These are phyloP conservation scores for Rosalia funebris DNA, from an alignment of 2,888 invertebrate species.

Conservation along the genomic window DNA sequence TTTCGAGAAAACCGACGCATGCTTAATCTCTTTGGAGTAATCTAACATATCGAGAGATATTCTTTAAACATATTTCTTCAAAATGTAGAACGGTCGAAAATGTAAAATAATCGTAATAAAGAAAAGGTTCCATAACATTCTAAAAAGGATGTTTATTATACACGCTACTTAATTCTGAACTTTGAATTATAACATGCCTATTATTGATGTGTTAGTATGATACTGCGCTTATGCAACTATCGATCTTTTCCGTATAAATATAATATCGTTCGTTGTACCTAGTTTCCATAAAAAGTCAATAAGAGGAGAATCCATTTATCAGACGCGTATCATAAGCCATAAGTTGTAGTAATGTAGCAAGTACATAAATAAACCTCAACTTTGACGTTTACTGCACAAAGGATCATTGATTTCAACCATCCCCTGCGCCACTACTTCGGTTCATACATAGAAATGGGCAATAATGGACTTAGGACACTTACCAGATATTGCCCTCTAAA, in stretches of 20 bases:
- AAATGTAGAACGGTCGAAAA: too few species aligned
- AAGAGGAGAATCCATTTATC: constrained; percentile 23
- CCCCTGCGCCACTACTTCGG: constrained; percentile 32
- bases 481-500: constrained; percentile 36
- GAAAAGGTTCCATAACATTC: too few species aligned
- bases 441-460: constrained; percentile 45
- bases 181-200: too few species aligned
- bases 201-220: too few species aligned
- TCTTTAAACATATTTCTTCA: too few species aligned
- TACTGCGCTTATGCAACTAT: too few species aligned
- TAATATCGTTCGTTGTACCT: background rate
- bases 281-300: constrained; percentile 13
- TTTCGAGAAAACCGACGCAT: too few species aligned
- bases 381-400: constrained; percentile 40
- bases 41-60: too few species aligned
- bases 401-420: constrained; percentile 42
- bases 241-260: background rate
- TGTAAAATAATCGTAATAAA: too few species aligned
- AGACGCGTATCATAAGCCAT: constrained; percentile 8
- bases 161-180: too few species aligned
- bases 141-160: too few species aligned
- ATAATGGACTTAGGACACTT: constrained; percentile 34
- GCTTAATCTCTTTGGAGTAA: too few species aligned
- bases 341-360: constrained; percentile 19
- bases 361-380: constrained; percentile 38